These are phyloP conservation scores for Clarias pachynema DNA, from an alignment of 2,797 vertebrate species.

Conservation along the genomic window DNA sequence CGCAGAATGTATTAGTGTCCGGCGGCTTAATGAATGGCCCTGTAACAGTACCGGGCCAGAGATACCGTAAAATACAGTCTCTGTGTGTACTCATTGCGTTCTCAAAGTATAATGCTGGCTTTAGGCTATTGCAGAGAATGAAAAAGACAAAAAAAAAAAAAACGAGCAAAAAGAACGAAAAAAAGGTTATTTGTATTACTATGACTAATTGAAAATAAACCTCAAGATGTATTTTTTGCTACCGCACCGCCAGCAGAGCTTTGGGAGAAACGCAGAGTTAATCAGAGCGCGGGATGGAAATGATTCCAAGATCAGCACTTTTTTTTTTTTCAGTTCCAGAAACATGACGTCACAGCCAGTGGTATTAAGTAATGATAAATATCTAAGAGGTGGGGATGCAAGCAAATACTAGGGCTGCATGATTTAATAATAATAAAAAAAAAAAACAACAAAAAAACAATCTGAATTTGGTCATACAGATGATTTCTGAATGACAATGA, in stretches of 20 bases:
- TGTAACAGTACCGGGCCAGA: conserved; percentile 48
- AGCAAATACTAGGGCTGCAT: neutral
- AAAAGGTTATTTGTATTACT: no score
- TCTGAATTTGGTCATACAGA: no score
- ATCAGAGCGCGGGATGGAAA: neutral
- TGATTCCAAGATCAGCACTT: neutral
- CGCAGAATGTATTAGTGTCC: conserved; percentile 64
- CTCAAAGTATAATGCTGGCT: neutral
- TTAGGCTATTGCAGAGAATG: neutral
- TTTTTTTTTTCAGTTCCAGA: neutral
- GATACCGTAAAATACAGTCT: conserved; percentile 66
- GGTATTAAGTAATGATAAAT: no score
- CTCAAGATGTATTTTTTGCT: neutral
- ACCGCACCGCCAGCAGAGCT: neutral
- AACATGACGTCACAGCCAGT: neutral
- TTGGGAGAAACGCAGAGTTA: neutral
- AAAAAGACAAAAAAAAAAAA: neutral
- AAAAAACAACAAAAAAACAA: no score
- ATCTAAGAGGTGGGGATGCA: neutral
- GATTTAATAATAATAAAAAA: no score
- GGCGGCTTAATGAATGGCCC: conserved; percentile 69
- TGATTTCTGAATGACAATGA: no score
- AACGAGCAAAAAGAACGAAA: neutral
- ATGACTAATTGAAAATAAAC: neutral
- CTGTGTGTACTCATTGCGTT: conserved; percentile 13